Evolutionary conservation across 1,140 invertebrate species (phyloP).

Genomic region (Ips typographus): DNA sequence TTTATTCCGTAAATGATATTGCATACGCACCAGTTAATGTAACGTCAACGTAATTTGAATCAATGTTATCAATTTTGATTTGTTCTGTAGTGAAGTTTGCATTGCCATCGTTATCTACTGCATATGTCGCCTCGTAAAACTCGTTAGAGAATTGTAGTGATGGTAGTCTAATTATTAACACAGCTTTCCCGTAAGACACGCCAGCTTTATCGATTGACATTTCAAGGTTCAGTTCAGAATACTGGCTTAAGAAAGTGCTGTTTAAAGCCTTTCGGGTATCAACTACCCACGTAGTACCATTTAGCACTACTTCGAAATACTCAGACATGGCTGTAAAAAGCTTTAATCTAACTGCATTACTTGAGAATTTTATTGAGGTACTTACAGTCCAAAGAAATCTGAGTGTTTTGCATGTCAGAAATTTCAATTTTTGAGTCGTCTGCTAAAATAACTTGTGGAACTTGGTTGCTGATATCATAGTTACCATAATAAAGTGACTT

Average conservation of each 20-base stretch:
- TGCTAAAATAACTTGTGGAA: not conserved
- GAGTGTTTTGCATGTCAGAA: conserved; percentile 2
- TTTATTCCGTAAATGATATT: not conserved
- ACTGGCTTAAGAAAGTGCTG: conserved; percentile 6
- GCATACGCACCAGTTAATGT: not conserved
- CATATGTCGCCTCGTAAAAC: not conserved
- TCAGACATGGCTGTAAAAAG: conserved; percentile 1
- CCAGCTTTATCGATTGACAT: conserved; percentile 10
- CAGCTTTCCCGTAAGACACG: conserved; percentile 15
- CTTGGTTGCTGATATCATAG: conserved; percentile 6
- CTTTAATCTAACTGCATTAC: too few species aligned
- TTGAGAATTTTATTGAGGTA: not conserved
- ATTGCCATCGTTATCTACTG: not conserved
- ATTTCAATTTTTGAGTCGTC: conserved; percentile 11
- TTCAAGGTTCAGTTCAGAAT: conserved; percentile 5
- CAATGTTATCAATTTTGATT: not conserved
- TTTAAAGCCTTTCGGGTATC: not conserved
- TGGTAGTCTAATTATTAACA: conserved; percentile 18
- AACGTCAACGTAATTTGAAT: not conserved
- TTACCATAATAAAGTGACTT: conserved; percentile 9
- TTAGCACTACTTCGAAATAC: not conserved
- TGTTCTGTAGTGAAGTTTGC: not conserved
- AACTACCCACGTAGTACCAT: not conserved
- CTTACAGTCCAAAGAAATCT: conserved; percentile 10
- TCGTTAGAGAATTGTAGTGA: not conserved